These are phyloP conservation scores for Ennomos quercinarius DNA, from an alignment of 2,888 invertebrate genomes.

Conservation along the genomic window DNA sequence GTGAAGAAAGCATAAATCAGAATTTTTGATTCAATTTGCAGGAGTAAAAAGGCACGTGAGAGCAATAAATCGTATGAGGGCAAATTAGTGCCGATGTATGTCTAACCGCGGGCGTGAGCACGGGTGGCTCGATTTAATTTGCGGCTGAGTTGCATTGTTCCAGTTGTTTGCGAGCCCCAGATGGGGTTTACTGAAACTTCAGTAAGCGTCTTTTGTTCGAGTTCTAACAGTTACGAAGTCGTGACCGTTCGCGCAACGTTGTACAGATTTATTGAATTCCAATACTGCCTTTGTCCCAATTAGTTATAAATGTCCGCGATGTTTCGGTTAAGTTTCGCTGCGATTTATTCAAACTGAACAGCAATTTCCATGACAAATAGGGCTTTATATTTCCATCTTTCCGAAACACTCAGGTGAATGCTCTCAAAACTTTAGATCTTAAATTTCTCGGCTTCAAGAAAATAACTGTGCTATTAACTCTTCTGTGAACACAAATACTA, in stretches of 20 bases:
- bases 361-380: slow-evolving; percentile 2
- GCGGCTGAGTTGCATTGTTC: slow-evolving; percentile 63
- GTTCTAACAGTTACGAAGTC: slow-evolving; percentile 54
- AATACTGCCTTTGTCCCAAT: slow-evolving; percentile 41
- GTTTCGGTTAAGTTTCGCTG: slow-evolving; percentile 31
- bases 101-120: slow-evolving; percentile 53
- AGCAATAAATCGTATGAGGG: slow-evolving; percentile 63
- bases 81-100: slow-evolving; percentile 70
- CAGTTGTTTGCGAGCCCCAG: slow-evolving; percentile 61
- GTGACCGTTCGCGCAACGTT: slow-evolving; percentile 42
- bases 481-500: too few relatives aligned
- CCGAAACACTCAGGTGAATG: not conserved
- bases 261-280: slow-evolving; percentile 57
- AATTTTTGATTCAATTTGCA: slow-evolving; percentile 54
- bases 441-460: not conserved
- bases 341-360: slow-evolving; percentile 15
- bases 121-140: slow-evolving; percentile 63
- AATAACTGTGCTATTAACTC: not conserved
- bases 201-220: slow-evolving; percentile 60
- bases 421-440: not conserved
- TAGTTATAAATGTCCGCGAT: slow-evolving; percentile 23
- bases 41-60: slow-evolving; percentile 59
- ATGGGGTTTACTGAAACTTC: slow-evolving; percentile 59
- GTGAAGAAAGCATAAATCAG: slow-evolving; percentile 48
- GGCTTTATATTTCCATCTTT: not conserved